A percentile compares a stretch with the other conserved stretches of the same genome.
These are phyloP conservation scores for Catostomus latipinnis DNA, from an alignment of 2,797 vertebrate species.

Conservation along the genomic window DNA sequence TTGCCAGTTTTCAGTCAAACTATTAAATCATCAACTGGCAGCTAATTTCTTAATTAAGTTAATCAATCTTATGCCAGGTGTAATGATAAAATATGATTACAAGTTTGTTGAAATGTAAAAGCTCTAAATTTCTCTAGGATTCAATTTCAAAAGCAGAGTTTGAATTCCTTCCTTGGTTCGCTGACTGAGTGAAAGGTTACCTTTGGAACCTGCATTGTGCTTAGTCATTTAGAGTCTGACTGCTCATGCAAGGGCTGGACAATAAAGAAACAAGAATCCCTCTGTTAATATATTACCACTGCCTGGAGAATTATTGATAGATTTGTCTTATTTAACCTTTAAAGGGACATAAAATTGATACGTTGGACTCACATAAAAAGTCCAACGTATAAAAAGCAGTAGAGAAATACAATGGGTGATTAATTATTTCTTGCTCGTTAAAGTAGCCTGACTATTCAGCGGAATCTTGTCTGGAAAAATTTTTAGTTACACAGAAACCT, in stretches of 20 bases:
- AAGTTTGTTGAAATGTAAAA: background rate
- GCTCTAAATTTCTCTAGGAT: background rate
- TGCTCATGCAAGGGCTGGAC: slow-evolving; percentile 12
- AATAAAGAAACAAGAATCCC: slow-evolving; percentile 55
- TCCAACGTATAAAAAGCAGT: background rate
- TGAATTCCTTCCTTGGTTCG: slow-evolving; percentile 33
- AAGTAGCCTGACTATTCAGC: background rate
- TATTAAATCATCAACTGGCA: no score
- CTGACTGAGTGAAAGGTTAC: slow-evolving; percentile 55
- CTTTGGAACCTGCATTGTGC: slow-evolving; percentile 52
- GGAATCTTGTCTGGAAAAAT: background rate
- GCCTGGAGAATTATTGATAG: slow-evolving; percentile 27
- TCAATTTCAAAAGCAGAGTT: slow-evolving; percentile 45
- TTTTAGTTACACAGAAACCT: slow-evolving; percentile 25
- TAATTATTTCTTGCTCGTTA: background rate
- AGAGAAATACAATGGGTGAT: background rate
- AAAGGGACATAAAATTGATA: slow-evolving; percentile 16
- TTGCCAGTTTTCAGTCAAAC: no score
- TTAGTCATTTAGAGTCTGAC: slow-evolving; percentile 59
- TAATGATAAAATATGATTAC: background rate
- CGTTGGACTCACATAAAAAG: slow-evolving; percentile 18
- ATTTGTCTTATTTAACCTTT: slow-evolving; percentile 11
- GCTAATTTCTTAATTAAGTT: background rate
- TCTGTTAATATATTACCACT: slow-evolving; percentile 39
- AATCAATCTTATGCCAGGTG: background rate